phyloP scores from a whole-genome alignment of 2,797 vertebrate genomes.

The Chelon labrosus region DNA sequence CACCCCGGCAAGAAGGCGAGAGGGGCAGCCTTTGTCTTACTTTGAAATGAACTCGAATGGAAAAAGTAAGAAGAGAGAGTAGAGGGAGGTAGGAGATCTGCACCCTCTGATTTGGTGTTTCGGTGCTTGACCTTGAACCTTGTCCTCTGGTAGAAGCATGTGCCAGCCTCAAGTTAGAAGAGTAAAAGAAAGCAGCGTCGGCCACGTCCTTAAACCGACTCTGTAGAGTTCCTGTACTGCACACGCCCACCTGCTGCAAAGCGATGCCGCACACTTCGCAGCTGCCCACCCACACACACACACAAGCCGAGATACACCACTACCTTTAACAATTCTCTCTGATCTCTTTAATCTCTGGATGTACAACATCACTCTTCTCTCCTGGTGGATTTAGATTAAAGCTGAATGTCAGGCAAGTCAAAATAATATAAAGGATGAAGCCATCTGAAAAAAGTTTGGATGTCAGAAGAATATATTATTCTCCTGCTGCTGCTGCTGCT shows the following conservation, averaged over 20 bases:
- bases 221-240: constrained; percentile 15
- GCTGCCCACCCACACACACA: constrained; percentile 25
- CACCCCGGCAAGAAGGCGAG: neutral
- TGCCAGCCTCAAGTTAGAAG: neutral
- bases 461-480: neutral
- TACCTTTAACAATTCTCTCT: constrained; percentile 40
- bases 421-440: constrained; percentile 19
- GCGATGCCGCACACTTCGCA: constrained; percentile 34
- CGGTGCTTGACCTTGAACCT: neutral
- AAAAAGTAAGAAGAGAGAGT: neutral
- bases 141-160: too few relatives aligned
- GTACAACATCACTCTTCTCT: constrained; percentile 31
- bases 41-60: neutral
- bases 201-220: constrained; percentile 11
- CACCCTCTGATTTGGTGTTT: constrained; percentile 12
- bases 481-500: neutral
- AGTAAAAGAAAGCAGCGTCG: neutral
- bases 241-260: constrained; percentile 54
- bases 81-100: neutral
- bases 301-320: constrained; percentile 10
- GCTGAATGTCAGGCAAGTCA: constrained; percentile 18
- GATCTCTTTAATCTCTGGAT: constrained; percentile 52
- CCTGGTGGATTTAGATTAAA: constrained; percentile 44
- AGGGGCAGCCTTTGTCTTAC: neutral
- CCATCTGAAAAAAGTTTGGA: neutral